Evolutionary conservation across 2,113 vertebrate species (phyloP).

Genomic region (Apodemus sylvaticus): DNA sequence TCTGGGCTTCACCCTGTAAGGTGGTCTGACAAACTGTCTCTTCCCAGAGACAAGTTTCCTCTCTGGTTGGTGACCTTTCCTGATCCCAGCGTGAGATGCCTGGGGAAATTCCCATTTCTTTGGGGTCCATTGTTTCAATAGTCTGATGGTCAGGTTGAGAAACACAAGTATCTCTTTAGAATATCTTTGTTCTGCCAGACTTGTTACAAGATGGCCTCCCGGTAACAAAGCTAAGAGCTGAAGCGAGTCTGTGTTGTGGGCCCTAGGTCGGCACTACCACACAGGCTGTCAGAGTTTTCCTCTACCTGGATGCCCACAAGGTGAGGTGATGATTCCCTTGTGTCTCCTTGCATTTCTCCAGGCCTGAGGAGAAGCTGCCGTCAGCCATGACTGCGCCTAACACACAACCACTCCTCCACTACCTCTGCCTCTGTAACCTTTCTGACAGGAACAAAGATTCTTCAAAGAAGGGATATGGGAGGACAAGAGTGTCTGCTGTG

Average conservation of each 20-base stretch:
- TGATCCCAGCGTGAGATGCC: background rate
- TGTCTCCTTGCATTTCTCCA: slow-evolving; percentile 9
- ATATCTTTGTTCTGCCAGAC: background rate
- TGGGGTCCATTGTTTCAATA: background rate
- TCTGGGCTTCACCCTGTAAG: background rate
- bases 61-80: background rate
- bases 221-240: background rate
- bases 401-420: background rate
- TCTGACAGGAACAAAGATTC: background rate
- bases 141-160: background rate
- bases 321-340: background rate
- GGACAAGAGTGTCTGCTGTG: background rate
- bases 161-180: background rate
- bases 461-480: background rate
- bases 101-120: background rate
- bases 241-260: background rate
- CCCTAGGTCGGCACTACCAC: background rate
- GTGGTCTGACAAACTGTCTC: background rate
- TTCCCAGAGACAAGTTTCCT: background rate
- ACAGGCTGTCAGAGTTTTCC: background rate
- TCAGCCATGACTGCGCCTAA: background rate
- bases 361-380: background rate
- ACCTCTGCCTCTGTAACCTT: background rate
- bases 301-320: background rate
- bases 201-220: background rate